Conservation (phyloP, 1,140 invertebrate genomes). For the Ceratina japonica region DNA sequence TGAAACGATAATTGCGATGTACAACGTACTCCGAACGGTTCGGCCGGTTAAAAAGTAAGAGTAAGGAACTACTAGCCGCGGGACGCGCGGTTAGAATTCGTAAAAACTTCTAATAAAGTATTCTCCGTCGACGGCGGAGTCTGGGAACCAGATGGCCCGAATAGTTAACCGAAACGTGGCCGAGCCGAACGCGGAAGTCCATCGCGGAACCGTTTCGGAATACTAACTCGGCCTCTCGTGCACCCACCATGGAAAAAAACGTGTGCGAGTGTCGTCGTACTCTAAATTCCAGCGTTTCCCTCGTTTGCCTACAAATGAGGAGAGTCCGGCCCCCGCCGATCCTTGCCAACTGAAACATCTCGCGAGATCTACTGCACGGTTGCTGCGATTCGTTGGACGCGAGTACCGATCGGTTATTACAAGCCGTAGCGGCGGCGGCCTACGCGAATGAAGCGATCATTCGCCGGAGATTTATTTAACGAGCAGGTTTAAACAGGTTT, state of each 20-base stretch:
- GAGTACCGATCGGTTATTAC: slow-evolving; percentile 8
- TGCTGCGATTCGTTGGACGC: background rate
- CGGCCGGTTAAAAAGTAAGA: too few species aligned
- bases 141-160: background rate
- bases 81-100: too few species aligned
- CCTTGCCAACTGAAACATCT: background rate
- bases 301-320: background rate
- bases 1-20: too few species aligned
- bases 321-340: background rate
- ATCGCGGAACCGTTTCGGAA: background rate
- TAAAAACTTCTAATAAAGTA: background rate
- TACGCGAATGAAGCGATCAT: slow-evolving; percentile 30
- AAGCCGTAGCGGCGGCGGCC: background rate
- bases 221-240: background rate
- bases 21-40: too few species aligned
- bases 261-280: background rate
- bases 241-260: background rate
- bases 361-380: background rate
- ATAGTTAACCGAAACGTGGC: slow-evolving; percentile 6
- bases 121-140: background rate
- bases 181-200: background rate
- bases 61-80: too few species aligned
- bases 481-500: slow-evolving; percentile 52
- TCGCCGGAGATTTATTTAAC: slow-evolving; percentile 49
- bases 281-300: background rate